Percentiles rank a stretch among this genome's conserved stretches.
These are phyloP conservation scores for Chymomyza amoena DNA, from an alignment of 2,888 invertebrate genomes.

Conservation along the genomic window DNA sequence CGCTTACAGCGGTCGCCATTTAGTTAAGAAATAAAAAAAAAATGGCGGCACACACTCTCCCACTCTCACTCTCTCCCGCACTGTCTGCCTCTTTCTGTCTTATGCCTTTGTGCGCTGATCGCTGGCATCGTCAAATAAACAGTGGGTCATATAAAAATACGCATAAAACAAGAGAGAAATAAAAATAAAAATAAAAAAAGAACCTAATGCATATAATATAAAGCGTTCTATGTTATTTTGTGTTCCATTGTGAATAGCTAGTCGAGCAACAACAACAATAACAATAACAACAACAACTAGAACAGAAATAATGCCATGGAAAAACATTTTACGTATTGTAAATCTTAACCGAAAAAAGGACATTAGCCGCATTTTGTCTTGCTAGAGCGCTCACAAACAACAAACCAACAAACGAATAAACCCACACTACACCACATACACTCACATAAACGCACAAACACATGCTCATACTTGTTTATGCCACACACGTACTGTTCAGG, in stretches of 20 bases:
- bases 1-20: no score
- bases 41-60: not conserved
- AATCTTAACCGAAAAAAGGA: conserved; percentile 34
- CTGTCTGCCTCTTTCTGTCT: not conserved
- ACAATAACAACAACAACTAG: conserved; percentile 15
- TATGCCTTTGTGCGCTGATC: not conserved
- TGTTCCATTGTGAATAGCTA: not conserved
- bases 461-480: conserved; percentile 50
- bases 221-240: conserved; percentile 20
- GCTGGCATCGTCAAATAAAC: not conserved
- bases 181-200: not conserved
- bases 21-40: not conserved
- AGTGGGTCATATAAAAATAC: conserved; percentile 6
- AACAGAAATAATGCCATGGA: conserved; percentile 23
- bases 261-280: conserved; percentile 16
- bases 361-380: conserved; percentile 73
- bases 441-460: conserved; percentile 20
- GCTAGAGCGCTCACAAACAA: conserved; percentile 29
- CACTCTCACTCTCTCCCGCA: not conserved
- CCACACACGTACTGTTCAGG: conserved; percentile 55
- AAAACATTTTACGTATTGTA: conserved; percentile 60
- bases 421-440: conserved; percentile 14
- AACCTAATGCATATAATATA: conserved; percentile 9
- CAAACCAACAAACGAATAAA: conserved; percentile 20
- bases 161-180: conserved; percentile 16